A percentile compares a stretch with the other conserved stretches of the same genome.
Conservation (phyloP, 2,797 vertebrate species). For the Crocodylus rhombifer region DNA sequence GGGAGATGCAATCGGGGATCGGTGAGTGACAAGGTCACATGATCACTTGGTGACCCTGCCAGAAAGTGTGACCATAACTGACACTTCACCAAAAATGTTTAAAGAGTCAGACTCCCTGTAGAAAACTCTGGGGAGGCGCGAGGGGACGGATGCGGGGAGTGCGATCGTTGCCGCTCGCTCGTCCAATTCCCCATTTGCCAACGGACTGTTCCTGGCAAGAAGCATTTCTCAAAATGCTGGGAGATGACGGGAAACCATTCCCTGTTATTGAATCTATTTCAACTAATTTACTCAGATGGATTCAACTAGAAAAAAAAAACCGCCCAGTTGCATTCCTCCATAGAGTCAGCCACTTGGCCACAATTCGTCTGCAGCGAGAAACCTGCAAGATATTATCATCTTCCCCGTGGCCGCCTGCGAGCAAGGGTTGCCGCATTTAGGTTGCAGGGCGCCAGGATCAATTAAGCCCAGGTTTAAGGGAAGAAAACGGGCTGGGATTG, state of each 20-base stretch:
- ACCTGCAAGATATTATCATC: not conserved
- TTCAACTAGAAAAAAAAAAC: not conserved
- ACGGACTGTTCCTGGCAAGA: not conserved
- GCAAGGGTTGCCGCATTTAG: too few species aligned
- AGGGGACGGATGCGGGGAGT: not conserved
- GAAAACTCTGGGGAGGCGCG: not conserved
- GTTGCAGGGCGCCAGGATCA: not conserved
- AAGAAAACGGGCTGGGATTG: not conserved
- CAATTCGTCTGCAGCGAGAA: not conserved
- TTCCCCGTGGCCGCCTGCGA: not conserved
- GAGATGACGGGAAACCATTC: not conserved
- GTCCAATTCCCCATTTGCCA: not conserved
- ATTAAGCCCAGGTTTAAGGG: not conserved
- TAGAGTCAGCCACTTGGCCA: not conserved
- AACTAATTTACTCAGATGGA: not conserved
- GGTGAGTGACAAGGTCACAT: slow-evolving; percentile 43
- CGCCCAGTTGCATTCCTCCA: not conserved
- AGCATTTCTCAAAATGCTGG: not conserved
- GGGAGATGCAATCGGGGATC: not conserved
- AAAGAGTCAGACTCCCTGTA: not conserved
- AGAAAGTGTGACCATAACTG: slow-evolving; percentile 31
- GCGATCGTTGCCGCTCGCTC: not conserved
- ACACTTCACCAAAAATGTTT: slow-evolving; percentile 28
- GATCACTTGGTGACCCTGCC: slow-evolving; percentile 50
- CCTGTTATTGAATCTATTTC: not conserved